Conservation (phyloP, 1,140 invertebrate genomes). For the Coptotermes formosanus region DNA sequence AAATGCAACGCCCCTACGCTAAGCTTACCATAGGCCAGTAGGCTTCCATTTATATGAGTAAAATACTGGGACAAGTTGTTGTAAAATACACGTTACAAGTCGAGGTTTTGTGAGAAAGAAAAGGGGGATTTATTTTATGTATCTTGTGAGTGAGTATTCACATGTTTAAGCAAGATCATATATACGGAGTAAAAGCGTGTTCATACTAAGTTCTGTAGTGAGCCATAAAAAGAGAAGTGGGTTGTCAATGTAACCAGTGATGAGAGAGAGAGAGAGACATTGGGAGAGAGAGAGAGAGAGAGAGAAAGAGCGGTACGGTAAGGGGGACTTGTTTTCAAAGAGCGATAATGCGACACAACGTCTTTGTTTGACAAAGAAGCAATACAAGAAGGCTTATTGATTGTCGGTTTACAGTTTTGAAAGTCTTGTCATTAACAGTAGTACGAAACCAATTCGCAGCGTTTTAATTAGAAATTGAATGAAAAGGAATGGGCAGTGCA, state of each 20-base stretch:
- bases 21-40: too few species aligned
- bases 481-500: background rate
- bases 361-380: background rate
- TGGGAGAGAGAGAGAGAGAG: too few species aligned
- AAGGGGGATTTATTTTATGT: too few species aligned
- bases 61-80: too few species aligned
- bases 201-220: background rate
- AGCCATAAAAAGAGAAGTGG: background rate
- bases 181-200: background rate
- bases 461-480: background rate
- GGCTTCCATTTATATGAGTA: too few species aligned
- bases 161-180: background rate
- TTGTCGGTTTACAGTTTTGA: background rate
- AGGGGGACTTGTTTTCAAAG: background rate
- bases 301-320: background rate
- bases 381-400: background rate
- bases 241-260: conserved; percentile 1
- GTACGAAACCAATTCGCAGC: background rate
- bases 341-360: background rate
- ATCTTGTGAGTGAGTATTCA: too few species aligned
- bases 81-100: too few species aligned
- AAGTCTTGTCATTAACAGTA: background rate
- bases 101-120: too few species aligned
- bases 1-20: too few species aligned
- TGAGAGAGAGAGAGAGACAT: background rate